Conservation (phyloP, 30 jellyfish, hydroid and myxozoan genomes). For the Mastigias papua region DNA sequence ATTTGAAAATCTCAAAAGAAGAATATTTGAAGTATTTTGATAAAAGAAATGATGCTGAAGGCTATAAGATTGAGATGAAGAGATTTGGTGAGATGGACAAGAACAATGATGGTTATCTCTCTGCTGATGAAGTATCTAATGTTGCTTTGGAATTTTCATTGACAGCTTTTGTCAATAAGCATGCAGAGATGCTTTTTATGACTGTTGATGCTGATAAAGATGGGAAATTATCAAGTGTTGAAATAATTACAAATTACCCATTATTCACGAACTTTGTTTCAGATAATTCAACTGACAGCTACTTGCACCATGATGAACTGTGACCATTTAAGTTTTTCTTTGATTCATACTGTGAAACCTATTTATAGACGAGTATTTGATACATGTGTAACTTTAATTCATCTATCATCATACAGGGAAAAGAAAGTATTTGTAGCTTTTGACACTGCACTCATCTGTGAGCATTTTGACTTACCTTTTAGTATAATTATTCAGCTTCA, state of each 20-base stretch:
- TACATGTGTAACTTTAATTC: too few species aligned
- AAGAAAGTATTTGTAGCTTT: too few species aligned
- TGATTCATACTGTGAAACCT: too few species aligned
- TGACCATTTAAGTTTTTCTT: too few species aligned
- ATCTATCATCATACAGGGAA: too few species aligned
- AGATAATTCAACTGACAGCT: conserved; percentile 23
- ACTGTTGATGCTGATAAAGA: conserved; percentile 63
- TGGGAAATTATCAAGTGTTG: conserved; percentile 55
- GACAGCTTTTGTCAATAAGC: conserved; percentile 46
- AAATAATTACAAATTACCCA: conserved; percentile 54
- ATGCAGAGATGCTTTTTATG: conserved; percentile 43
- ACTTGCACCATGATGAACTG: conserved; percentile 55
- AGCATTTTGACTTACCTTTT: too few species aligned
- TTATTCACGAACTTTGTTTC: conserved; percentile 37
- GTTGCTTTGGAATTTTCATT: conserved; percentile 56
- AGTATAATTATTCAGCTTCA: too few species aligned
- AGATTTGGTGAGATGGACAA: conserved; percentile 61
- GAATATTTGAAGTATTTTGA: conserved; percentile 61
- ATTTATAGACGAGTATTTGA: too few species aligned
- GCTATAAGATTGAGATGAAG: conserved; percentile 24
- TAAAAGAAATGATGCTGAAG: conserved; percentile 29
- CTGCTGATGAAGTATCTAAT: conserved; percentile 58
- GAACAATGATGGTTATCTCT: conserved; percentile 61
- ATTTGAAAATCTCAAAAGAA: conserved; percentile 51
- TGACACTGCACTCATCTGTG: too few species aligned